phyloP scores from a whole-genome alignment of 2,888 invertebrate genomes.

The Napeogenes inachia region DNA sequence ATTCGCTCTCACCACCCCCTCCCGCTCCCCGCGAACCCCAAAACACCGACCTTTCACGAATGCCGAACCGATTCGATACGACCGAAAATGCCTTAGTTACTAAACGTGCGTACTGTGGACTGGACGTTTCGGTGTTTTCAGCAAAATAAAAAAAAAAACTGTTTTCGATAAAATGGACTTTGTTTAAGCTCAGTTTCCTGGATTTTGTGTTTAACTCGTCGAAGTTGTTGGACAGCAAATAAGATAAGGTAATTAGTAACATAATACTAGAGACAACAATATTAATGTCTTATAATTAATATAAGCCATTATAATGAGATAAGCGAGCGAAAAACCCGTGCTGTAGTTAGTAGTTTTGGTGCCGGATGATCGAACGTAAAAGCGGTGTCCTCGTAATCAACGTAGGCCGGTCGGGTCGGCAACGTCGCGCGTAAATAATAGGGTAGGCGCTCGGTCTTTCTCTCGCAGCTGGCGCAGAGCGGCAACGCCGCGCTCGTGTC shows the following conservation, averaged over 20 bases:
- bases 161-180: constrained; percentile 23
- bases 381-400: constrained; percentile 78
- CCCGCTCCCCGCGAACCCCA: constrained; percentile 63
- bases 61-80: constrained; percentile 73
- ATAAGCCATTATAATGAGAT: constrained; percentile 11
- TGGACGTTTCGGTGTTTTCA: constrained; percentile 60
- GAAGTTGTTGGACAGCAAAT: constrained; percentile 27
- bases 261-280: constrained; percentile 15
- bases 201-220: constrained; percentile 31
- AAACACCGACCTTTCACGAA: constrained; percentile 74
- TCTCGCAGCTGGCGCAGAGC: constrained; percentile 74
- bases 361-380: constrained; percentile 74
- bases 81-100: constrained; percentile 77
- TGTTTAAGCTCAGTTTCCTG: constrained; percentile 16
- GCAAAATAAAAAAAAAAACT: constrained; percentile 42
- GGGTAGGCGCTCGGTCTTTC: constrained; percentile 76
- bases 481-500: constrained; percentile 66
- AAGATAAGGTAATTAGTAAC: constrained; percentile 43
- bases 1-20: constrained; percentile 43
- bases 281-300: constrained; percentile 12
- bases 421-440: constrained; percentile 78
- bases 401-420: constrained; percentile 72
- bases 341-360: constrained; percentile 50
- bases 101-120: constrained; percentile 63
- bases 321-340: constrained; percentile 34